A percentile compares a stretch with the other conserved stretches of the same genome.
Evolutionary conservation across 2,888 invertebrate genomes (phyloP).

Genomic region (Torymus auratus): DNA sequence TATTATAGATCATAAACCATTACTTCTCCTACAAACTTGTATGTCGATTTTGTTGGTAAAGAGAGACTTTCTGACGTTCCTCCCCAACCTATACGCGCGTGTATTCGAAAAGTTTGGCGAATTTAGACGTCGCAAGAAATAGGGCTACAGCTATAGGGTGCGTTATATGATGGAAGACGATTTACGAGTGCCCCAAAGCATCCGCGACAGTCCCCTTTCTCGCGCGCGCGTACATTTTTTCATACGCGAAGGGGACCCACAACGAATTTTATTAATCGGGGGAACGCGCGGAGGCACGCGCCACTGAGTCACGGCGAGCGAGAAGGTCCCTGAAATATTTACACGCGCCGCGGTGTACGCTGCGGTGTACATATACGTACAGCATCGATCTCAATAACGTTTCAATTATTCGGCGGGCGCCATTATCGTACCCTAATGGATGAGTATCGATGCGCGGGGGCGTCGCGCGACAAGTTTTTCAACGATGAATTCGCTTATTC

Average conservation of each 20-base stretch:
- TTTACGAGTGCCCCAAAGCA: conserved; percentile 26
- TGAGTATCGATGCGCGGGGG: conserved; percentile 3
- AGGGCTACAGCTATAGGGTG: too few species aligned
- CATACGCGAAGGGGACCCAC: background rate
- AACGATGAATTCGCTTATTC: conserved; percentile 41
- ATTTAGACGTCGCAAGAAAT: too few species aligned
- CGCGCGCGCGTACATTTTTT: background rate
- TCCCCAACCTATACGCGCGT: conserved; percentile 13
- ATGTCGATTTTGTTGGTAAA: too few species aligned
- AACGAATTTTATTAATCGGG: conserved; percentile 23
- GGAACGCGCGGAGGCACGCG: background rate
- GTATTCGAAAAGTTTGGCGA: background rate
- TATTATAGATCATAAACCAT: too few species aligned
- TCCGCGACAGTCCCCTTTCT: background rate
- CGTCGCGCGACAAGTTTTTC: conserved; percentile 11
- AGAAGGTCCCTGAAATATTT: conserved; percentile 32
- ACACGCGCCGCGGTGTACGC: conserved; percentile 3
- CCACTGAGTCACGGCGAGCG: background rate
- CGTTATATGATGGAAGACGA: background rate
- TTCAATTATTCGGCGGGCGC: conserved; percentile 51
- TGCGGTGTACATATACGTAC: background rate
- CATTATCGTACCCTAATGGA: conserved; percentile 49
- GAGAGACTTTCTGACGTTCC: conserved; percentile 22
- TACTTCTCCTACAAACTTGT: too few species aligned
- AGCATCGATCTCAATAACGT: conserved; percentile 49